These are phyloP conservation scores for Aporophyla nigra DNA, from an alignment of 2,888 invertebrate genomes.

Conservation along the genomic window DNA sequence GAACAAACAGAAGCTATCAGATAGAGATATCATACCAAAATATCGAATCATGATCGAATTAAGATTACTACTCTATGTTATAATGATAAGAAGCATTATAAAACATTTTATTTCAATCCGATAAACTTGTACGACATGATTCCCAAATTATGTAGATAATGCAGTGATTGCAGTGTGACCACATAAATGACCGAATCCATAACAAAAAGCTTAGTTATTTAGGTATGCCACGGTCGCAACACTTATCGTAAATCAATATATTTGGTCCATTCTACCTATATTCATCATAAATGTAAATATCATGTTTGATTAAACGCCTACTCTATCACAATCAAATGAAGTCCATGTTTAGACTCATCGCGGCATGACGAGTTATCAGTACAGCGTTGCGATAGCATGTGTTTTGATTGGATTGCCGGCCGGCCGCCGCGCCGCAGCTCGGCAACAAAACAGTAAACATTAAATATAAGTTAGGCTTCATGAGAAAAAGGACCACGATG, in stretches of 20 bases:
- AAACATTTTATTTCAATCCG: conserved; percentile 26
- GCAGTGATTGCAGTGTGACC: conserved; percentile 2
- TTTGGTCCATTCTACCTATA: conserved; percentile 1
- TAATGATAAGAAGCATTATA: conserved; percentile 15
- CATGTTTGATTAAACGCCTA: conserved; percentile 40
- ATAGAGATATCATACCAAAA: conserved; percentile 8
- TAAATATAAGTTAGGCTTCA: conserved; percentile 64
- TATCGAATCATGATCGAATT: conserved; percentile 7
- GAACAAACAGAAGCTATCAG: conserved; percentile 62
- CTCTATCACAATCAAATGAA: conserved; percentile 48
- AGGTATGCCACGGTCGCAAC: background rate
- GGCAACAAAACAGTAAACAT: conserved; percentile 68
- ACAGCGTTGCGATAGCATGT: conserved; percentile 64
- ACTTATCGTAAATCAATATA: conserved; percentile 7
- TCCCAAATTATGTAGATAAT: conserved; percentile 26
- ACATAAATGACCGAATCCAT: background rate
- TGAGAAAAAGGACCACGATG: conserved; percentile 76
- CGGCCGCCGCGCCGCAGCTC: conserved; percentile 66
- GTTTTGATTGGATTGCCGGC: conserved; percentile 69
- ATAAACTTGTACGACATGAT: conserved; percentile 10
- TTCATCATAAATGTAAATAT: conserved; percentile 11
- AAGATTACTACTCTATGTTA: conserved; percentile 5
- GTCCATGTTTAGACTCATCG: conserved; percentile 56
- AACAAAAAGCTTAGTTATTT: conserved; percentile 9
- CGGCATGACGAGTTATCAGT: conserved; percentile 66